Percentiles rank a stretch among this genome's conserved stretches.
Evolutionary conservation across 2,113 vertebrate genomes (phyloP).

Genomic region (Prietella phreatophila): DNA sequence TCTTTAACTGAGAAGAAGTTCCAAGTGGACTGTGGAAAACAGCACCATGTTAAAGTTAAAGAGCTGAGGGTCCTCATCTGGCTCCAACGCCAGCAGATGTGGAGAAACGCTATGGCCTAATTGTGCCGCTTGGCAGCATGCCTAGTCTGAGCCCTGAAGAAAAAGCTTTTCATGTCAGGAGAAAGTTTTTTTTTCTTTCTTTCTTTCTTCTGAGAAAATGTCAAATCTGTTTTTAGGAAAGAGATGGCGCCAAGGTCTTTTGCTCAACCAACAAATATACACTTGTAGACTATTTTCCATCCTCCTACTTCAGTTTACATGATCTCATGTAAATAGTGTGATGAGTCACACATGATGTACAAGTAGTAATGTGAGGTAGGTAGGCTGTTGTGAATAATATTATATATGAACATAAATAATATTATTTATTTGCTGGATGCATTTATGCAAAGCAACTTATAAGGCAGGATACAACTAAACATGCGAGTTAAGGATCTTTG

Average conservation of each 20-base stretch:
- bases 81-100: conserved; percentile 48
- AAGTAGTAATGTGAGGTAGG: neutral
- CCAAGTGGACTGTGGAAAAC: neutral
- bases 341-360: neutral
- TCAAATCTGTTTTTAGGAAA: neutral
- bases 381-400: neutral
- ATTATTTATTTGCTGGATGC: neutral
- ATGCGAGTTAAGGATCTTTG: neutral
- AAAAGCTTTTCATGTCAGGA: conserved; percentile 51
- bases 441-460: neutral
- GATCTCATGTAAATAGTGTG: neutral
- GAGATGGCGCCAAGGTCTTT: neutral
- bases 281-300: neutral
- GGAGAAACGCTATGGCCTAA: conserved; percentile 47
- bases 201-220: neutral
- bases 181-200: neutral
- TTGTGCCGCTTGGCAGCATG: conserved; percentile 52
- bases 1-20: conserved; percentile 21
- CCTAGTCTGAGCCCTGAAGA: conserved; percentile 34
- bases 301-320: neutral
- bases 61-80: conserved; percentile 8
- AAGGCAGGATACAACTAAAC: neutral
- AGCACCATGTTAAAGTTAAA: neutral
- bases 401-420: no score
- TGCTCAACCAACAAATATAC: neutral